Evolutionary conservation across 2,888 invertebrate genomes (phyloP), one percentile per base, ranked within the genome.

Genomic region (Macrophya alboannulata): DNA sequence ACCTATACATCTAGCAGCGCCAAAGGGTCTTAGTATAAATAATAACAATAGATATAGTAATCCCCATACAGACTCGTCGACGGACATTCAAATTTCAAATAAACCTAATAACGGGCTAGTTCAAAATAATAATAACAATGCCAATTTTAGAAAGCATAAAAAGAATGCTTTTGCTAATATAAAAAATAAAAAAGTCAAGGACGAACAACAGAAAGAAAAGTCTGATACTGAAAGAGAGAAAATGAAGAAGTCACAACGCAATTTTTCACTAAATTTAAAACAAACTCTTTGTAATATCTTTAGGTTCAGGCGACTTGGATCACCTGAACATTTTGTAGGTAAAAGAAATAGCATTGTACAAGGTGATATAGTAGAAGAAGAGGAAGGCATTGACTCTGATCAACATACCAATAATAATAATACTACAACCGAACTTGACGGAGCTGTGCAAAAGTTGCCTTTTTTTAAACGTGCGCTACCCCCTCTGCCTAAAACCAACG

Each of bases 211-310:
- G 81, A 91, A 92, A 77, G 90, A 89, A 10, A 89, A 90, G 76
- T 87, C 85, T 85, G 92, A 94, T 9, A 93, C 92, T 8, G 94
- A 95, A 86, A 92, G 93, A 59, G 93, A 93, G 85, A 95, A 95
- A 88, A 92, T 94, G 87, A 97, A 97, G 91, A 96, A 97, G 93
- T 95, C 96, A 17, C 93, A 93, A 76, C 91, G 93, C 88, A 95
- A 97, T 89, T 96, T 97, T 91, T 97, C 97, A 5, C 93, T 96
- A 85, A 97, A 96, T 93, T 95, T 98, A 86, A 98, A 97, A 93
- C 97, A 97, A 92, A 97, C 97, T 77, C 95, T 98, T 91, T 98
- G 97, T 93, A 97, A 97, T 94, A 96, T 98, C 93, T 98, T 98
- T 93, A 96, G 97, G 90, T 97, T 97, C 91, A 95, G 95, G 86